These are phyloP conservation scores for Acheta domesticus DNA, from an alignment of 2,888 invertebrate genomes.

Conservation along the genomic window DNA sequence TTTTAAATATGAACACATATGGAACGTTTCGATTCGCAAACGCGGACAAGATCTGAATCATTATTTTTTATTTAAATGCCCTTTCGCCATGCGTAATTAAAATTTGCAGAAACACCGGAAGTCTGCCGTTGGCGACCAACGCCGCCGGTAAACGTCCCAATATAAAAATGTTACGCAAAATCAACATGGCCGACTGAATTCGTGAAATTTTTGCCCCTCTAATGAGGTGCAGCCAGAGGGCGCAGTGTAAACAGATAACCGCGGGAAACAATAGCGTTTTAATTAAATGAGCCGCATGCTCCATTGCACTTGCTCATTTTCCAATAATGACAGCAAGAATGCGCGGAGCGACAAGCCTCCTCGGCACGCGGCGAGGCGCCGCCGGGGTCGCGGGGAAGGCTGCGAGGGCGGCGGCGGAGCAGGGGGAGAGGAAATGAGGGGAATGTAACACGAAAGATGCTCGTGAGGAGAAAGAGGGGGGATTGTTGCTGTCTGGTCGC, in stretches of 20 bases:
- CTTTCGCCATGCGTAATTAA: background rate
- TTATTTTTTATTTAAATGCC: too few species aligned
- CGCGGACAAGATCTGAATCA: too few species aligned
- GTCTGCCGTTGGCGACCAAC: background rate
- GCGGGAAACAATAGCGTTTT: slow-evolving; percentile 18
- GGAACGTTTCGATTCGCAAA: too few species aligned
- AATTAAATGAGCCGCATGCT: slow-evolving; percentile 1
- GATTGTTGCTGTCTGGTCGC: background rate
- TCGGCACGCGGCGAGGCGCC: slow-evolving; percentile 7
- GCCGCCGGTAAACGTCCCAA: background rate
- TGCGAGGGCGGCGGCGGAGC: background rate
- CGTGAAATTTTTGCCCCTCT: background rate
- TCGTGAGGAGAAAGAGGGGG: background rate
- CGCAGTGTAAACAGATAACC: slow-evolving; percentile 9
- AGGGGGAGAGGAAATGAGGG: background rate
- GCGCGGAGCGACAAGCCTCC: background rate
- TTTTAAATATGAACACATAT: too few species aligned
- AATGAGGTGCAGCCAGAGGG: background rate
- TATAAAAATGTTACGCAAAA: slow-evolving; percentile 2
- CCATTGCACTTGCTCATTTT: slow-evolving; percentile 9
- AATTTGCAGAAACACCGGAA: slow-evolving; percentile 1
- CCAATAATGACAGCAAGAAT: slow-evolving; percentile 18
- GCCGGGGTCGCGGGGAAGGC: background rate
- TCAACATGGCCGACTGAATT: slow-evolving; percentile 18
- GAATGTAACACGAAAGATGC: background rate